Base-by-base conservation (phyloP, 2,888 invertebrate species). In the Thecocarcelia acutangulata region DNA sequence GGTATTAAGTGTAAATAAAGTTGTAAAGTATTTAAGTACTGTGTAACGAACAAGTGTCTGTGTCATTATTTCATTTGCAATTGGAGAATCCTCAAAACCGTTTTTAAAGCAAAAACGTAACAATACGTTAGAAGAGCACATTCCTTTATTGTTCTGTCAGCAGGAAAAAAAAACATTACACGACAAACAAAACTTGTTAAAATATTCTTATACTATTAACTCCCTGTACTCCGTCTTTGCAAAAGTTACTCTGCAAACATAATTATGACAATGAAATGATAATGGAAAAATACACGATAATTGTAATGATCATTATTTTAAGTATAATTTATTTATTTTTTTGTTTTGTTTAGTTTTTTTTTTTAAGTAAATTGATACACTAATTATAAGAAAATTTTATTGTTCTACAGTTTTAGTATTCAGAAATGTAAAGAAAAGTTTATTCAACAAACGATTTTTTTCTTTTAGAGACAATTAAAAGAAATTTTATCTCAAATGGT, bases 281-380 rank as follows among this genome's bases (percentile, higher is more conserved):
- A 66, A 61, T 72, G 42, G 28, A 3, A 33, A 54, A 44, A 28
- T 33, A 5, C 2, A 44, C 58, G 28, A 68, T 80, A 40, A 63
- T 75, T 48, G 21, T 44, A 19, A 63, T 75, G 56, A 64, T 58
- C 63, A 63, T 75, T 50, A 61, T 56, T n/a, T 28, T 40, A 37
- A 56, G 19, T 50, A 56, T 72, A 40, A 44, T 52, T 44, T n/a
- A n/a, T n/a, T n/a, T n/a, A n/a, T n/a, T n/a, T n/a, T n/a, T n/a
- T n/a, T n/a, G n/a, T 54, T 69, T 70, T 21, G 54, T 40, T 28
- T 33, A 63, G 68, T 75, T 66, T 70, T 59, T 54, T 48, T 80
- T 80, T 33, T 79, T 54, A 48, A 80, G 50, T 56, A 73, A 81
- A 81, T 77, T 77, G 81, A 69, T 73, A 77, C 17, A 77, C 68